Evolutionary conservation across 2,113 vertebrate genomes (phyloP), one percentile per base, ranked within the genome.

Genomic region (Plecturocebus donacophilus): DNA sequence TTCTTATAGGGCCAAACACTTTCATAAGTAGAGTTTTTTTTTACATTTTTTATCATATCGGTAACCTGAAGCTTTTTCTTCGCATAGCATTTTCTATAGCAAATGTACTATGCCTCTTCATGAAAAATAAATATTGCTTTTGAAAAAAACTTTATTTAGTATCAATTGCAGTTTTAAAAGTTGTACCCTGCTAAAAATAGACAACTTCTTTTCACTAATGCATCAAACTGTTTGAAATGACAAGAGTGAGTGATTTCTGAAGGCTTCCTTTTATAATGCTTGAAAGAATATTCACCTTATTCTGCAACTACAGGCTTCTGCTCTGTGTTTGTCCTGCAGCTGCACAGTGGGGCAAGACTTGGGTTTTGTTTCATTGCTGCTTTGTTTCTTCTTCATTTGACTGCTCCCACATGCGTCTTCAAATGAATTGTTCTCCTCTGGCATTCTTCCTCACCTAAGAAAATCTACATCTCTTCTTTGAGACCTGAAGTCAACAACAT

Each of bases 51-150:
- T 68, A 87, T 97, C 94, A 95, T 97, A 87, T 97, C 64, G n/a
- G 49, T 98, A 98, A 98, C 95, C 96, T 95, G 81, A 94, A 97
- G 93, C 96, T 98, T 98, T 98, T 89, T 56, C 86, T 70, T 93
- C 71, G 75, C 25, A 40, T 89, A 97, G 75, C 80, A 80, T 97
- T 98, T 97, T 97, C 97, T 97, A 80, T 76, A 94, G 80, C 96
- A 96, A 94, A 97, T 96, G 91, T 98, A 98, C 98, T 93, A 90
- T 98, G 96, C 96, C 92, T 98, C 87, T 94, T 95, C 84, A 88
- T 98, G 97, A 96, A 97, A 98, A 99, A 98, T 98, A 98, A 98
- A 99, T 97, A 97, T 45, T 98, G 98, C 97, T 98, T 98, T 98
- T 97, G 95, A 99, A 98, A 91, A 54, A 98, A 97, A 81, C 38